These are phyloP conservation scores for Drosophila parthenogenetica DNA, from an alignment of 2,888 invertebrate genomes.

Conservation along the genomic window DNA sequence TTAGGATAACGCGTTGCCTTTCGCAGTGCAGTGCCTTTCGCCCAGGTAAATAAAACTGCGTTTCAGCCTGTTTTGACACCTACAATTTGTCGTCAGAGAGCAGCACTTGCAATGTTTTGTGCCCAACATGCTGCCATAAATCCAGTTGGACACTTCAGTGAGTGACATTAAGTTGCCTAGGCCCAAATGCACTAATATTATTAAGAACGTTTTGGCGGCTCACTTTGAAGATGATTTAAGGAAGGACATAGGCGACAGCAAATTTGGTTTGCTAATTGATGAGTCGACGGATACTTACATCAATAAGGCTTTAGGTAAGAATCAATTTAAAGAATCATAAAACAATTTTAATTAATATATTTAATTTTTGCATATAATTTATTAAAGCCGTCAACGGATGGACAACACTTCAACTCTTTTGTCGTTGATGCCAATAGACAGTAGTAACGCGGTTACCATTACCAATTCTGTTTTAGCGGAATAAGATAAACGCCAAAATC, in stretches of 20 bases:
- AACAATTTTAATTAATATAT: conserved; percentile 2
- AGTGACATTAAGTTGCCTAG: background rate
- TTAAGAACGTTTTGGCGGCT: background rate
- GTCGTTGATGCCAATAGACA: no score
- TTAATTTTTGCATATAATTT: conserved; percentile 1
- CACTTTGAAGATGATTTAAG: background rate
- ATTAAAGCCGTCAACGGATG: no score
- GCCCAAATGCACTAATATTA: conserved; percentile 2
- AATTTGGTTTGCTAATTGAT: background rate
- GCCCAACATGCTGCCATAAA: conserved; percentile 1
- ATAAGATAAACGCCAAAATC: no score
- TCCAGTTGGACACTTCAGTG: background rate
- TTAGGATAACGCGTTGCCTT: no score
- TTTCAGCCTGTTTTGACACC: no score
- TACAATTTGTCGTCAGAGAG: background rate
- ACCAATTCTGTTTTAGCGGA: no score
- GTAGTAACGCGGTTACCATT: no score
- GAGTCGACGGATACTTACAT: conserved; percentile 2
- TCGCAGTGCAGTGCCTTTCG: no score
- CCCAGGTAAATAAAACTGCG: no score
- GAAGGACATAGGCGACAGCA: background rate
- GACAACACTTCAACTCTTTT: no score
- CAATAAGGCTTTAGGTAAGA: background rate
- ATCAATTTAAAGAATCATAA: background rate
- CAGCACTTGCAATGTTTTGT: background rate